Percentiles rank a stretch among this genome's conserved stretches.
Evolutionary conservation across 2,113 vertebrate genomes (phyloP).

Genomic region (Syngnathus scovelli): DNA sequence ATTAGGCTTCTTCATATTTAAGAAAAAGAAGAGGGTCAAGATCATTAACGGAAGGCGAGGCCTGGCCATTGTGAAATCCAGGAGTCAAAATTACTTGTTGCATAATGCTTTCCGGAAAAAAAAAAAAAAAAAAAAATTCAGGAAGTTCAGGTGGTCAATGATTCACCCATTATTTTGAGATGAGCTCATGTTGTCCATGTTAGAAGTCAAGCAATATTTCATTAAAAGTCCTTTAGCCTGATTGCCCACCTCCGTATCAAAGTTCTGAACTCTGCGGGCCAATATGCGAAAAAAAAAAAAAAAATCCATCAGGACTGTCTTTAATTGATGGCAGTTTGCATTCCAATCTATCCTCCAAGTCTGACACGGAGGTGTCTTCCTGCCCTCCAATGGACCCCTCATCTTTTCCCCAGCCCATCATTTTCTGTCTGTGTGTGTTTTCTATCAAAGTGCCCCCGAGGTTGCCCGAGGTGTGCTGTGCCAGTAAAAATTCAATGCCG

Average conservation of each 20-base stretch:
- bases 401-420: conserved; percentile 25
- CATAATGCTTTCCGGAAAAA: conserved; percentile 58
- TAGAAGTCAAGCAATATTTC: conserved; percentile 56
- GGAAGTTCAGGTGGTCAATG: conserved; percentile 61
- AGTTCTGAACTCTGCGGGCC: no score
- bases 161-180: conserved; percentile 56
- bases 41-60: conserved; percentile 58
- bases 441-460: conserved; percentile 53
- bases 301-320: no score
- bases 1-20: conserved; percentile 57
- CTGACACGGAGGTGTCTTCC: conserved; percentile 20
- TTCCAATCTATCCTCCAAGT: background rate
- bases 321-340: no score
- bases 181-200: conserved; percentile 55
- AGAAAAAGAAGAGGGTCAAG: conserved; percentile 49
- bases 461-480: conserved; percentile 63
- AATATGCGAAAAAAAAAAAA: no score
- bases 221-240: conserved; percentile 51
- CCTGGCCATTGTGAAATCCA: conserved; percentile 59
- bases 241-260: no score
- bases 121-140: conserved; percentile 51
- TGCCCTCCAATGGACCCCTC: conserved; percentile 45
- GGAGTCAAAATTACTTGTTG: conserved; percentile 50
- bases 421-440: conserved; percentile 34
- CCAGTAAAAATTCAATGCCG: conserved; percentile 66